Percentiles rank a stretch among this genome's conserved stretches.
Evolutionary conservation across 2,888 invertebrate genomes (phyloP).

Genomic region (Apotomis capreana): DNA sequence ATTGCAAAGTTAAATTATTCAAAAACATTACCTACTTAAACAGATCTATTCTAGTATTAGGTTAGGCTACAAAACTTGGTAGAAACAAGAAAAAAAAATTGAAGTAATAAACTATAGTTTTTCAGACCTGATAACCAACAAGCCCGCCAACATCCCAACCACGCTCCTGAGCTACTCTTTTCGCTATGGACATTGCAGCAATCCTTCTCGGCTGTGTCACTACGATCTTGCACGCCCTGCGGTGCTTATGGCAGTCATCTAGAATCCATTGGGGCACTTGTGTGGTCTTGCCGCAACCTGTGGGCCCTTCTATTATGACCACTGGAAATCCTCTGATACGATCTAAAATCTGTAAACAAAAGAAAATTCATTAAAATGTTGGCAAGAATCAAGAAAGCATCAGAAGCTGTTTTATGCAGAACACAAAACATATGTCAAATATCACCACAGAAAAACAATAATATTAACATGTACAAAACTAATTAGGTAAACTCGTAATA

Average conservation of each 20-base stretch:
- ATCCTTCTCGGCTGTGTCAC: constrained; percentile 97
- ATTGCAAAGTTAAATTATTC: too few relatives aligned
- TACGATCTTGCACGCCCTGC: constrained; percentile 90
- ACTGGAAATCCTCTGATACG: constrained; percentile 88
- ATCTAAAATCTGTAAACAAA: constrained; percentile 84
- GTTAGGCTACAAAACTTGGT: too few relatives aligned
- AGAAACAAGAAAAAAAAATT: too few relatives aligned
- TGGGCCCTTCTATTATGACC: constrained; percentile 94
- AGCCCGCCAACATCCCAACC: constrained; percentile 91
- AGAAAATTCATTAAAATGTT: too few relatives aligned
- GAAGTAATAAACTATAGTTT: neutral
- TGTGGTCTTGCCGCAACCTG: constrained; percentile 96
- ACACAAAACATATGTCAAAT: too few relatives aligned
- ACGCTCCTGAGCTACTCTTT: constrained; percentile 92
- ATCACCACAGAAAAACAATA: too few relatives aligned
- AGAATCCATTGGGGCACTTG: constrained; percentile 96
- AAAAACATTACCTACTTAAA: too few relatives aligned
- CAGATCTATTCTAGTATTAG: too few relatives aligned
- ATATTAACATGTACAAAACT: too few relatives aligned
- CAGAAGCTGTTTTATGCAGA: too few relatives aligned
- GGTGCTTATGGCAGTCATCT: constrained; percentile 87
- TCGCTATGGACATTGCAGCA: constrained; percentile 95
- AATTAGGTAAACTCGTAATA: too few relatives aligned
- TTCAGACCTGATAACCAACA: constrained; percentile 93
- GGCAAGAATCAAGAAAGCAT: too few relatives aligned